Evolutionary conservation across 2,113 vertebrate genomes (phyloP).

Genomic region (Sapayoa aenigma): DNA sequence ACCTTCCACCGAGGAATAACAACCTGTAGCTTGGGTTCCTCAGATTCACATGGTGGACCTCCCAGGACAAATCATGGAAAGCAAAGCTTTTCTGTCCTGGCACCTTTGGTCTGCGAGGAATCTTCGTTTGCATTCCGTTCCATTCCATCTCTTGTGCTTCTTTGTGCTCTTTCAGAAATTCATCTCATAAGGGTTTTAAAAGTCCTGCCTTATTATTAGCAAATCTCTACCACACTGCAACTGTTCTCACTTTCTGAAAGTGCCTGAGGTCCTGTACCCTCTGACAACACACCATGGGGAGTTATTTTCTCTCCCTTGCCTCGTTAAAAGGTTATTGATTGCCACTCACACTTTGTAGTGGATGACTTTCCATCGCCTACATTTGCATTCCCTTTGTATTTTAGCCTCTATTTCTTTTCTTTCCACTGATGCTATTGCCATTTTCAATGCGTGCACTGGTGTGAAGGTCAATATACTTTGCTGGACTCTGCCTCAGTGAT

Average conservation of each 20-base stretch:
- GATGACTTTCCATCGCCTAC: background rate
- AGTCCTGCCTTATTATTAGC: background rate
- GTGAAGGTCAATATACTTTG: background rate
- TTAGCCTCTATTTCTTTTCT: background rate
- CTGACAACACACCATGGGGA: background rate
- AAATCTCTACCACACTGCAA: background rate
- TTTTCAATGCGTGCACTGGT: background rate
- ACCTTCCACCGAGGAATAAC: too few species aligned
- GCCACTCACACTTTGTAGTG: background rate
- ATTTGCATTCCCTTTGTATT: background rate
- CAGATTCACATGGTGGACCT: too few species aligned
- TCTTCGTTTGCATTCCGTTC: too few species aligned
- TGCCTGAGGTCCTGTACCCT: background rate
- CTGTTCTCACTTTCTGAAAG: background rate
- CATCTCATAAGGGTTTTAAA: background rate
- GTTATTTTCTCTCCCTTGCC: background rate
- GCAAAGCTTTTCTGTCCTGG: too few species aligned
- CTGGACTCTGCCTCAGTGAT: background rate
- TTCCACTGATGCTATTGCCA: background rate
- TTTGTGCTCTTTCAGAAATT: background rate
- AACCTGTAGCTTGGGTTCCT: too few species aligned
- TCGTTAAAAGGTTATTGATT: conserved; percentile 20
- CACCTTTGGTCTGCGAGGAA: too few species aligned
- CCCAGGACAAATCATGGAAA: too few species aligned
- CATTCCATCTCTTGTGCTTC: background rate